Evolutionary conservation across 1,140 invertebrate species (phyloP), one percentile per base, ranked within the genome.

Genomic region (Chlorops oryzae): DNA sequence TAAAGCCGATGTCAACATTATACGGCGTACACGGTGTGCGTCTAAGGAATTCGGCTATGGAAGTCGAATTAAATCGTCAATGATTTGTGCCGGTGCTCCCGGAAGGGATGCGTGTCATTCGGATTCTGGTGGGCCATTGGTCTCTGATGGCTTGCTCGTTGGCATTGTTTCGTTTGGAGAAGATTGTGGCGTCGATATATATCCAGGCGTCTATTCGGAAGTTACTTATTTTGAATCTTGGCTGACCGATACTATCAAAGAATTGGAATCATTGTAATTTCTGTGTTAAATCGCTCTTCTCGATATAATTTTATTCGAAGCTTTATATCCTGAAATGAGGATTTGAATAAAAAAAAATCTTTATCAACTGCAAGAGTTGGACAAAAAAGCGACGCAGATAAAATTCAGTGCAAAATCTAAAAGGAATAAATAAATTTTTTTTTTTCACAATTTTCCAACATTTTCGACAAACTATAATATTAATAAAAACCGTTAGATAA

Each of bases 101-200:
- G 56, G 59, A 39, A 61, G 58, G 55, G 66, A 70, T 49, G 55
- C 63, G 27, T 70, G 67, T 53, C 57, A 70, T 57, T 58, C 62
- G 37, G 77, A 79, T 56, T 75, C 75, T n/a, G 77, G 77, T 39
- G 75, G 77, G 17, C 73, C 76, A 27, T 61, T 78, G 39, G 60
- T 75, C 12, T 51, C 56, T 7, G 53, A 65, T 5, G 55, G 63
- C 22, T 52, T 47, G 2, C 53, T 74, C 13, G 63, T 73, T 22
- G 83, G 83, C 40, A 64, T 85, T 38, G 77, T 81, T 0, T 82
- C 81, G 24, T 84, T 80, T 77, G 82, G 82, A 20, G 17, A 74
- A 40, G 74, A 75, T 1, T 85, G 83, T 55, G 79, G 70, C 0
- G 54, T 67, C 21, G 63, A 73, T 0, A 61, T 65, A 1, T 70